Evolutionary conservation across 1,140 invertebrate genomes (phyloP).

Genomic region (Drosophila pandora): DNA sequence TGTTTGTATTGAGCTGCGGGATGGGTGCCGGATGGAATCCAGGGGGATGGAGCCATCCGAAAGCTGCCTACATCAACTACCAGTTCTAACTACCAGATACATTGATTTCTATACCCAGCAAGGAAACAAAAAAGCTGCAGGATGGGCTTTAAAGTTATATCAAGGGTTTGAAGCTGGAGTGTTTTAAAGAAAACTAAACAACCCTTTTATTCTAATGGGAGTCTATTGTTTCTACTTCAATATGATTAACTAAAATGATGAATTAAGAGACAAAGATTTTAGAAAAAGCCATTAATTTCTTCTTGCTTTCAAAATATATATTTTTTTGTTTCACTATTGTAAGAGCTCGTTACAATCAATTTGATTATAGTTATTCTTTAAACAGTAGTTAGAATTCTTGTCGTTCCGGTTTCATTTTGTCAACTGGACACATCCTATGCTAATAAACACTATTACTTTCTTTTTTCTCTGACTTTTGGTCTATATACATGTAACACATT

Average conservation of each 20-base stretch:
- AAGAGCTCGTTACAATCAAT: conserved; percentile 40
- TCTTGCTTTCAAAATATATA: conserved; percentile 32
- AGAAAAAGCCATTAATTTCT: background rate
- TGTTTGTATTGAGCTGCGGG: conserved; percentile 66
- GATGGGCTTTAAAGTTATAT: background rate
- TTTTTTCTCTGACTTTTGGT: conserved; percentile 27
- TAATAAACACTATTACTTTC: conserved; percentile 35
- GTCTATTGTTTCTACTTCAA: no score
- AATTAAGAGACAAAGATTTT: no score
- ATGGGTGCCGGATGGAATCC: conserved; percentile 3
- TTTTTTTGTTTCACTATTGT: conserved; percentile 25
- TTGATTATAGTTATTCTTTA: conserved; percentile 35
- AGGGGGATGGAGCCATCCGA: conserved; percentile 7
- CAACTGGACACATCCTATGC: conserved; percentile 43
- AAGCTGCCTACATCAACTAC: conserved; percentile 65
- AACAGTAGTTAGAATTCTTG: conserved; percentile 10
- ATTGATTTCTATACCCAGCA: conserved; percentile 61
- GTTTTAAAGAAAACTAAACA: background rate
- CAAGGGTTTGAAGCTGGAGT: background rate
- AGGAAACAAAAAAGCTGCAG: background rate
- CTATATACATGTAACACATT: conserved; percentile 38
- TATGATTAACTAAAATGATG: no score
- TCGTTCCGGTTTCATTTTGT: conserved; percentile 34
- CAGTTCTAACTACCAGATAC: conserved; percentile 58
- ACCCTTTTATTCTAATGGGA: no score